These are phyloP conservation scores for Papilio demoleus DNA, from an alignment of 2,888 invertebrate species.

Conservation along the genomic window DNA sequence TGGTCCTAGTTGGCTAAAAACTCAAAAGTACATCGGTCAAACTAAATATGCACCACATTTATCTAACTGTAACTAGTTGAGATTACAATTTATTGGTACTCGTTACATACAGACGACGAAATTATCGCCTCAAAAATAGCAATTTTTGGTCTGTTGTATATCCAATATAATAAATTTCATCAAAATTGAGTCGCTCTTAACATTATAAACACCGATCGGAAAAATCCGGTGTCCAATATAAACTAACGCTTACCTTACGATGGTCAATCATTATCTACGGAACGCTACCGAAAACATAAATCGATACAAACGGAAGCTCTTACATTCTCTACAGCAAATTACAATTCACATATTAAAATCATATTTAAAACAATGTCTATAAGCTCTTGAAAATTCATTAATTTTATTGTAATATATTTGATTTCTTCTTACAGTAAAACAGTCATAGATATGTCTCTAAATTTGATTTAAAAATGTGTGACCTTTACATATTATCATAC, in stretches of 20 bases:
- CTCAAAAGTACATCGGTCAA: conserved; percentile 40
- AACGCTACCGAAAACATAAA: conserved; percentile 53
- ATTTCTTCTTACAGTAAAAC: conserved; percentile 40
- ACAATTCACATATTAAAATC: conserved; percentile 32
- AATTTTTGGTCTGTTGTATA: conserved; percentile 48
- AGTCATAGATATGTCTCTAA: conserved; percentile 42
- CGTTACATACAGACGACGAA: conserved; percentile 34
- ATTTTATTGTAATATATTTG: conserved; percentile 41
- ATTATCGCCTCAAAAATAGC: conserved; percentile 49
- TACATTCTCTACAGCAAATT: conserved; percentile 38
- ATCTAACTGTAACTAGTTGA: conserved; percentile 30
- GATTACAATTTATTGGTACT: conserved; percentile 34
- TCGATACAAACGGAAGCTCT: conserved; percentile 44
- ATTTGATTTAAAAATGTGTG: conserved; percentile 36
- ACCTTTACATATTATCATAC: conserved; percentile 37
- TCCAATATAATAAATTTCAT: conserved; percentile 51
- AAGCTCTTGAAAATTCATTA: conserved; percentile 42
- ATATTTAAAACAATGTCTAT: conserved; percentile 34
- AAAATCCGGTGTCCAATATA: conserved; percentile 46
- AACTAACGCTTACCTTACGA: conserved; percentile 50
- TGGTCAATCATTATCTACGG: conserved; percentile 51
- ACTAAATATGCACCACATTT: conserved; percentile 26
- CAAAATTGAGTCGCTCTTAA: conserved; percentile 51
- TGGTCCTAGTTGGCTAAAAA: conserved; percentile 73
- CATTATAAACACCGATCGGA: conserved; percentile 45